Evolutionary conservation across 2,113 vertebrate genomes (phyloP), one percentile per base, ranked within the genome.

Genomic region (Ailuropoda melanoleuca): DNA sequence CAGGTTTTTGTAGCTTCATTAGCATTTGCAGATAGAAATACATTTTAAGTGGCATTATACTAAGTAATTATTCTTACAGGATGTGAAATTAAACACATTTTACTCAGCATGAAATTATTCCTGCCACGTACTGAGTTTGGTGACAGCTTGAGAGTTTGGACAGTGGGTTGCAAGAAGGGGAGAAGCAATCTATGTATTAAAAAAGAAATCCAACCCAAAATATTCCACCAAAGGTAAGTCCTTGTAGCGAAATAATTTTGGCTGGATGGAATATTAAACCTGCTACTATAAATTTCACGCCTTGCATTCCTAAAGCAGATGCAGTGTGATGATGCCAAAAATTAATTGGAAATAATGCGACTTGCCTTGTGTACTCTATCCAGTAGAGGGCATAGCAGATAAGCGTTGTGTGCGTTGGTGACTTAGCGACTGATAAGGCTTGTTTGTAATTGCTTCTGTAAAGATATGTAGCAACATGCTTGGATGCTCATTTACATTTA

Each of bases 281-380:
- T 99, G 99, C 99, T 99, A 99, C 98, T 99, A 98, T 98, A 98
- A 98, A 99, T 99, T 99, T 99, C 98, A 99, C 97, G 98, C 98
- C 98, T 98, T 88, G 98, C 98, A 98, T 99, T 99, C 98, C 98
- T 97, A 70, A 98, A 98, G 98, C 98, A 97, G 99, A 98, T 99
- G 98, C 97, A 86, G 97, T 83, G 93, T 56, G 98, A 97, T 80
- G 98, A 98, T 99, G 99, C 99, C 99, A 99, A 98, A 98, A 98
- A 98, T 98, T 98, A 99, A 98, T 98, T 96, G 98, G 98, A 97
- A 99, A 97, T 98, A 91, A 97, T 53, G 78, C 37, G 26, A 84
- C 98, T 90, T 98, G 99, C 97, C 92, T 98, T 98, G 98, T 97
- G 90, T 66, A 88, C 92, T 98, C 66, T 90, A 82, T 97, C 99